Base-by-base conservation (phyloP, 2,113 vertebrate genomes). In the Paedocypris sp. region DNA sequence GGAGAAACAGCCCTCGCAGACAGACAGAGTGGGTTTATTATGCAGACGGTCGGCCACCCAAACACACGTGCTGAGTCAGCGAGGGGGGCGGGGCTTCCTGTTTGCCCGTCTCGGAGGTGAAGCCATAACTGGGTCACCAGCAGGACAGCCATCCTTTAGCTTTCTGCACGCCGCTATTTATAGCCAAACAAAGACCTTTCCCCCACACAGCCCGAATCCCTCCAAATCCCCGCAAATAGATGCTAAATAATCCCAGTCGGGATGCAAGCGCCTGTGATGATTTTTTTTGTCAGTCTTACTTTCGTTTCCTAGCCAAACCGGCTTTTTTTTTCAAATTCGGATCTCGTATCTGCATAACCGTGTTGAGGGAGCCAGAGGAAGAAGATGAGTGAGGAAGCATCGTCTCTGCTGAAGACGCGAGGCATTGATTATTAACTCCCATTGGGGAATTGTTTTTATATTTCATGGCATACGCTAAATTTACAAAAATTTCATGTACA, bases 181-280 rank as follows among this genome's bases (percentile, higher is more conserved):
- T 82, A 83, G 66, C 64, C 67, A 73, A 73, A 82, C 76, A 79
- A 81, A 82, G 71, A 73, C 71, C 74, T 75, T 76, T 66, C 77
- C 61, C 71, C 73, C 60, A 64, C 60, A 64, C 54, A 73, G 67
- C 64, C 64, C 31, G 57, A 33, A 52, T 64, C 59, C 49, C 18
- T 45, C 60, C 56, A 79, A 76, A 78, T 75, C 75, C 70, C 60
- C 63, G 57, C 25, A 68, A 29, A 77, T 59, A 38, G 58, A 60
- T 8, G 8, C 28, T 15, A 13, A 51, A 31, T 45, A n/a, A 25
- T 11, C 2, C 6, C 20, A 42, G 39, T 29, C 41, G 5, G 10
- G 29, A 28, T 57, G 15, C 41, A 31, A 8, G 1, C 41, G 25
- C 20, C 9, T 3, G 16, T 16, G 32, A 10, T 15, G 20, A 26